Conservation (phyloP, 2,888 invertebrate species). For the Thumatha senex region DNA sequence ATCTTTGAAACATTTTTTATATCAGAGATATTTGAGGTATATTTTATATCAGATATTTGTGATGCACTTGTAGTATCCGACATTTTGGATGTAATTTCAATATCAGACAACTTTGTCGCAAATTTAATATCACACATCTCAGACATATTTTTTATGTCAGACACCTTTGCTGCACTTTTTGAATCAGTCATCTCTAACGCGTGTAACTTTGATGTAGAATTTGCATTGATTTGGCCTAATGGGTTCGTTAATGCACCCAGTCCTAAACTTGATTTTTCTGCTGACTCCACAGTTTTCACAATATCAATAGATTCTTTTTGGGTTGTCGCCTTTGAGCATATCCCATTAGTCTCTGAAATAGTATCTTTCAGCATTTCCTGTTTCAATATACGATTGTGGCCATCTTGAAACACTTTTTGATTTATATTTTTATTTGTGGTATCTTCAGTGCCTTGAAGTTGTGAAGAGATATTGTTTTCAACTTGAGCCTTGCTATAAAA, state of each 20-base stretch:
- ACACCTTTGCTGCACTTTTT: constrained; percentile 9
- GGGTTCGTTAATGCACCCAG: constrained; percentile 32
- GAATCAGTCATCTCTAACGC: constrained; percentile 23
- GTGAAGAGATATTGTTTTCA: constrained; percentile 20
- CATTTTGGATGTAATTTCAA: not conserved
- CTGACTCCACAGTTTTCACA: constrained; percentile 19
- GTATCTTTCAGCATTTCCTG: constrained; percentile 41
- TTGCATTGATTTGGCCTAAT: constrained; percentile 20
- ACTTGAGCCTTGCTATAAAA: constrained; percentile 14
- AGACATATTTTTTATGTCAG: not conserved
- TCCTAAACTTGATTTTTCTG: constrained; percentile 25
- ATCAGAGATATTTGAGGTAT: not conserved
- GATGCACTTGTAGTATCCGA: not conserved
- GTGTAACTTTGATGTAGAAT: constrained; percentile 16
- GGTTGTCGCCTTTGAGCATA: constrained; percentile 9
- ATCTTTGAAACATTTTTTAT: too few relatives aligned
- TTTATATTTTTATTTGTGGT: constrained; percentile 22
- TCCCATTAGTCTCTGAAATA: constrained; percentile 23
- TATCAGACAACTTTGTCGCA: not conserved
- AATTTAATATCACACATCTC: not conserved
- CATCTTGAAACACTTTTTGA: constrained; percentile 36
- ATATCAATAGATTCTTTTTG: constrained; percentile 27
- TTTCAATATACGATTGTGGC: constrained; percentile 46
- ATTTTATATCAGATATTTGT: not conserved
- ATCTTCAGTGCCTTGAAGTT: constrained; percentile 21